Base-by-base conservation (phyloP, 1,140 invertebrate genomes). In the Ctenoplectra terminalis region DNA sequence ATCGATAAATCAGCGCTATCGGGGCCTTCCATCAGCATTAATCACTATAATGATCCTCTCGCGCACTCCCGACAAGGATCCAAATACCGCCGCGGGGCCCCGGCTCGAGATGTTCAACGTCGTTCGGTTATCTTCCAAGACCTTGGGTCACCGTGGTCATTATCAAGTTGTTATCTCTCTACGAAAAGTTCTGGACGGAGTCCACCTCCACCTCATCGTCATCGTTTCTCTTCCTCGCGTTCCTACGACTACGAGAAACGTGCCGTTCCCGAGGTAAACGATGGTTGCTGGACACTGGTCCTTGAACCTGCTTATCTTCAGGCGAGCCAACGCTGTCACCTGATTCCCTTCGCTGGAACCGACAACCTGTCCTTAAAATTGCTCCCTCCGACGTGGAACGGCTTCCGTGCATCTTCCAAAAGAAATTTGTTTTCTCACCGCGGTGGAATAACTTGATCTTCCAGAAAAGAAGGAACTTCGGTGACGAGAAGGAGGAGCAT, bases 1-100 rank as follows among this genome's bases (percentile, higher is more conserved):
- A 93, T 90, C 92, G 91, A 93, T 93, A 93, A 93, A 93, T 93
- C 93, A 93, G 87, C 90, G 89, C 85, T 93, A 93, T 93, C 92
- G 86, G 83, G 74, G 76, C 84, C 86, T 90, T 89, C 89, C 90
- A 93, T 93, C 93, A 89, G 90, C 93, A 93, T 93, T 93, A 93
- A 93, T 93, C 92, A 93, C 92, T 90, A 90, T 93, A 93, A 93
- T 93, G 92, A 93, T 92, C 87, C 87, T 74, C 86, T 70, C 86
- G 84, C 85, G 82, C 67, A 72, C 76, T 74, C 79, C 64, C 85
- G 90, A 87, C 86, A 88, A 89, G 88, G 75, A 88, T 89, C 87
- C 88, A 89, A 89, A 90, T 90, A 90, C 87, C 88, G 85, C 64
- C 84, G 82, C 74, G 87, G 85, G 81, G 79, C 74, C 74, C 75